These are phyloP conservation scores for Semaprochilodus insignis DNA, from an alignment of 2,797 vertebrate genomes.

Conservation along the genomic window DNA sequence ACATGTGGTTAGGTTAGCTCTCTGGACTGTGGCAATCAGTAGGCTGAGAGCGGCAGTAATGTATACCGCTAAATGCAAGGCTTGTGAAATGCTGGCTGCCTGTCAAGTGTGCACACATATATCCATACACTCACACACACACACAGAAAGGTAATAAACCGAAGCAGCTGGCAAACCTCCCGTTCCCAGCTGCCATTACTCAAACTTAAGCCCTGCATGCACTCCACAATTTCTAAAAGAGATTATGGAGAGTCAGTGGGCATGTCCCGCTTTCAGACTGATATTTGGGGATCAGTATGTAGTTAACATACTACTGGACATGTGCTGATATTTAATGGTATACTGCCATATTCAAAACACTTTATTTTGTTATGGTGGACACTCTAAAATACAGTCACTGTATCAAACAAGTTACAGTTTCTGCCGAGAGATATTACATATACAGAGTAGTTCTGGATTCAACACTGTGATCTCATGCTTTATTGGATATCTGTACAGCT, in stretches of 20 bases:
- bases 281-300: not conserved
- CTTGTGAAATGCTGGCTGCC: conserved; percentile 48
- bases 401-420: too few species aligned
- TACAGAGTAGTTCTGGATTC: too few species aligned
- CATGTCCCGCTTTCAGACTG: not conserved
- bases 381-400: too few species aligned
- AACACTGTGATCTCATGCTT: too few species aligned
- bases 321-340: not conserved
- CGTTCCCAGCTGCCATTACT: conserved; percentile 27
- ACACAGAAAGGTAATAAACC: conserved; percentile 36
- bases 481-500: too few species aligned
- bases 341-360: too few species aligned
- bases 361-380: too few species aligned
- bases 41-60: conserved; percentile 36
- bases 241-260: not conserved
- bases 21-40: conserved; percentile 25
- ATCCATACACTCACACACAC: not conserved
- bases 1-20: conserved; percentile 51
- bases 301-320: not conserved
- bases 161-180: conserved; percentile 23
- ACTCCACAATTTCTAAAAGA: not conserved
- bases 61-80: conserved; percentile 51
- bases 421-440: too few species aligned
- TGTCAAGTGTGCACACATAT: conserved; percentile 38
- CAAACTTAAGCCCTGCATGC: conserved; percentile 1